Conservation (phyloP, 35 echinoderm and acorn worm species). For the Hemicentrotus pulcherrimus region DNA sequence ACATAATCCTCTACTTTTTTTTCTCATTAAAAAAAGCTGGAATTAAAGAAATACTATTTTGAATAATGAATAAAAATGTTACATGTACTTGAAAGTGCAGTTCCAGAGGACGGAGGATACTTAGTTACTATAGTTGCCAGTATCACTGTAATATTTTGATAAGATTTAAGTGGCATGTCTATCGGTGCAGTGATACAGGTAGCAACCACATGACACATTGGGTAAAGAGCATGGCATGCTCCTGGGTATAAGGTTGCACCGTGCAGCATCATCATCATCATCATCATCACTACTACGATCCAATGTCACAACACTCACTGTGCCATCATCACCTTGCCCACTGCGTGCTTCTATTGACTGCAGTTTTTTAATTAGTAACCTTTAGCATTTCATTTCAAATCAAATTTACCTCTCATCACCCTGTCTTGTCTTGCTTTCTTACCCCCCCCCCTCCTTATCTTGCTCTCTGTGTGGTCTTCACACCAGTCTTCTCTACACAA, state of each 20-base stretch:
- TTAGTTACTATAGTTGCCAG: too few species aligned
- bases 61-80: too few species aligned
- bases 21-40: too few species aligned
- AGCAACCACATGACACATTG: neutral
- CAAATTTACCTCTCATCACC: conserved; percentile 17
- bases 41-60: too few species aligned
- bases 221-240: neutral
- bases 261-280: conserved; percentile 26
- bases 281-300: neutral
- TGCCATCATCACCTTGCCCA: neutral
- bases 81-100: too few species aligned
- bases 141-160: too few species aligned
- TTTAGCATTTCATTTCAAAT: conserved; percentile 35
- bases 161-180: neutral
- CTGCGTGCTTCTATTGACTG: conserved; percentile 12
- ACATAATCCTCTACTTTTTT: too few species aligned
- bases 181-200: neutral
- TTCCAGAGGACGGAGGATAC: too few species aligned
- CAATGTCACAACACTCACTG: neutral
- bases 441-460: neutral
- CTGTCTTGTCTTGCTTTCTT: neutral
- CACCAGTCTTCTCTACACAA: neutral
- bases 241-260: neutral
- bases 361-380: conserved; percentile 18
- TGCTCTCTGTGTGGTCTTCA: neutral